phyloP scores from a whole-genome alignment of 2,113 vertebrate species.

The Ginglymostoma cirratum region DNA sequence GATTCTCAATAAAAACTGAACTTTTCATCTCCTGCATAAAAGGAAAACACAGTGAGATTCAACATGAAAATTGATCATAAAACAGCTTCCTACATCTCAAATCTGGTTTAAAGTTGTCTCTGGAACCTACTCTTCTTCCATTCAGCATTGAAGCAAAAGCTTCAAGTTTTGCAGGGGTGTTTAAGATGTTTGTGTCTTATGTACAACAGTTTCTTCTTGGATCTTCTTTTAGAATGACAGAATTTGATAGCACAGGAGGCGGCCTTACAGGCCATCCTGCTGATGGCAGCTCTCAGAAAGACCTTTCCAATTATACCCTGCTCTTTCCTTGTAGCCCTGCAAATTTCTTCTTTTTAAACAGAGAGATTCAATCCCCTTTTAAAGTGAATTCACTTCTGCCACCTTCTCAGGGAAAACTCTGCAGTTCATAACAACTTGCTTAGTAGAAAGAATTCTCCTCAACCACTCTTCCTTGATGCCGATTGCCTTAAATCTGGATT shows the following conservation, averaged over 20 bases:
- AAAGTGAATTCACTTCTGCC: neutral
- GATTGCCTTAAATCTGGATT: neutral
- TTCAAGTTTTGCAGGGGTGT: neutral
- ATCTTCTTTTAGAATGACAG: neutral
- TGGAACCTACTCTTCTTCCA: neutral
- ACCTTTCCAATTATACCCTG: neutral
- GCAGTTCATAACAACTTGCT: neutral
- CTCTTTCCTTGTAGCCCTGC: neutral
- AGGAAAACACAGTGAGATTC: neutral
- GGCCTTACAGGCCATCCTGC: neutral
- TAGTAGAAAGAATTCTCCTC: neutral
- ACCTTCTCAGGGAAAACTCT: neutral
- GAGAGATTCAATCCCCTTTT: neutral
- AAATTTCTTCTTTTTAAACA: neutral
- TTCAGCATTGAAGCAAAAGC: neutral
- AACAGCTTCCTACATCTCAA: neutral
- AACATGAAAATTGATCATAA: neutral
- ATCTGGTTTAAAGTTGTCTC: neutral
- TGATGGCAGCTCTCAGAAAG: neutral
- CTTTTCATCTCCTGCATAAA: neutral
- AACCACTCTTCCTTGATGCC: neutral
- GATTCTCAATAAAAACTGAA: neutral
- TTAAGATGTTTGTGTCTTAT: neutral
- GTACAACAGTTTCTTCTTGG: neutral
- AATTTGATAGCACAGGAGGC: neutral